A percentile compares a stretch with the other conserved stretches of the same genome.
Conservation (phyloP, 2,797 vertebrate species). For the Alca torda region DNA sequence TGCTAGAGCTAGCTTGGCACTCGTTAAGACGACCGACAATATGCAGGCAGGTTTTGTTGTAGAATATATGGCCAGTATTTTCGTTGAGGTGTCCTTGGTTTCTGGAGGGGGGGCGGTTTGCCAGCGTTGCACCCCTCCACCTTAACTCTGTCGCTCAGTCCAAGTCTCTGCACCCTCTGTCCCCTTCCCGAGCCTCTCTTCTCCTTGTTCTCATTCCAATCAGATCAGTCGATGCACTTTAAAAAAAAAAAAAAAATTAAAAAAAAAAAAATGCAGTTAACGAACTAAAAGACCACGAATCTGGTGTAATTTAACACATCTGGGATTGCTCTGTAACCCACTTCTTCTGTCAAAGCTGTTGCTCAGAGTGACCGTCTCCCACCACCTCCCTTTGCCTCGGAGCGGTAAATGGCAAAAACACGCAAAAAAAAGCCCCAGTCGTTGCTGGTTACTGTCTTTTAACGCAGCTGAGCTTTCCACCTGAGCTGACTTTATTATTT, state of each 20-base stretch:
- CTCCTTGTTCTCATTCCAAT: slow-evolving; percentile 57
- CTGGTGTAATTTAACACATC: slow-evolving; percentile 27
- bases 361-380: not conserved
- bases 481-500: slow-evolving; percentile 1
- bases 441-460: slow-evolving; percentile 54
- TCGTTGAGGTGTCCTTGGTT: slow-evolving; percentile 54
- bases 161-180: slow-evolving; percentile 43
- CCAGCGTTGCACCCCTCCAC: slow-evolving; percentile 50
- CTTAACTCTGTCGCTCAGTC: slow-evolving; percentile 58
- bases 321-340: slow-evolving; percentile 27
- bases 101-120: slow-evolving; percentile 49
- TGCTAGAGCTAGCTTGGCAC: slow-evolving; percentile 70
- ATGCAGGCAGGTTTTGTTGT: slow-evolving; percentile 65
- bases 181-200: slow-evolving; percentile 10
- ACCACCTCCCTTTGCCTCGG: not conserved
- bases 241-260: not conserved
- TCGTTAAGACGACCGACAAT: slow-evolving; percentile 31
- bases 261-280: not conserved
- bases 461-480: slow-evolving; percentile 48
- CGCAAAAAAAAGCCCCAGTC: not conserved
- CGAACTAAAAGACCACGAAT: slow-evolving; percentile 37
- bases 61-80: slow-evolving; percentile 76
- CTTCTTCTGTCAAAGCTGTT: slow-evolving; percentile 5
- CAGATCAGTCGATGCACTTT: slow-evolving; percentile 73
- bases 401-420: slow-evolving; percentile 21